Conservation (phyloP, 2,888 invertebrate genomes). For the Agrotis ipsilon region DNA sequence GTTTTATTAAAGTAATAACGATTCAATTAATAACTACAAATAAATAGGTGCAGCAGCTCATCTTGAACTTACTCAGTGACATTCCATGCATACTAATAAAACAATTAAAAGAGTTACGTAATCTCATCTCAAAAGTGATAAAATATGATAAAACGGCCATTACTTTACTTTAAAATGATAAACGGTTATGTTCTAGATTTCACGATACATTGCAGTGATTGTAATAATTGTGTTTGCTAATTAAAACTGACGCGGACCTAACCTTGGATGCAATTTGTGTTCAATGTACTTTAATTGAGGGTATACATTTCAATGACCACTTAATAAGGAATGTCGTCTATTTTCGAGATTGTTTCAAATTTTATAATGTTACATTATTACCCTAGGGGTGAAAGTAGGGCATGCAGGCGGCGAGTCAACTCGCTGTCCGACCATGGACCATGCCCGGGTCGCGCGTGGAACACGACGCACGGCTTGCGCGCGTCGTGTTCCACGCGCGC, state of each 20-base stretch:
- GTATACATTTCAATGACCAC: slow-evolving; percentile 16
- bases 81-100: slow-evolving; percentile 20
- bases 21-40: background rate
- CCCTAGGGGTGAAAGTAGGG: too few relatives aligned
- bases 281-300: slow-evolving; percentile 27
- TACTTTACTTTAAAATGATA: slow-evolving; percentile 32
- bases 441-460: too few relatives aligned
- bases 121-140: slow-evolving; percentile 24
- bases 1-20: too few relatives aligned
- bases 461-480: too few relatives aligned
- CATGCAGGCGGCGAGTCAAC: too few relatives aligned
- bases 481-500: too few relatives aligned
- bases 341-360: too few relatives aligned
- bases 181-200: slow-evolving; percentile 25
- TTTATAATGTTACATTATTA: too few relatives aligned
- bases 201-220: slow-evolving; percentile 39
- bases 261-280: slow-evolving; percentile 40
- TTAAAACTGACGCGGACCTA: slow-evolving; percentile 34
- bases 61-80: background rate
- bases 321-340: too few relatives aligned
- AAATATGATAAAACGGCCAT: slow-evolving; percentile 9
- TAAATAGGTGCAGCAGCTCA: background rate
- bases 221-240: slow-evolving; percentile 38
- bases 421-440: too few relatives aligned
- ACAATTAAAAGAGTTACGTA: slow-evolving; percentile 35